Conservation (phyloP, 1,140 invertebrate genomes). For the Pogonomyrmex barbatus region DNA sequence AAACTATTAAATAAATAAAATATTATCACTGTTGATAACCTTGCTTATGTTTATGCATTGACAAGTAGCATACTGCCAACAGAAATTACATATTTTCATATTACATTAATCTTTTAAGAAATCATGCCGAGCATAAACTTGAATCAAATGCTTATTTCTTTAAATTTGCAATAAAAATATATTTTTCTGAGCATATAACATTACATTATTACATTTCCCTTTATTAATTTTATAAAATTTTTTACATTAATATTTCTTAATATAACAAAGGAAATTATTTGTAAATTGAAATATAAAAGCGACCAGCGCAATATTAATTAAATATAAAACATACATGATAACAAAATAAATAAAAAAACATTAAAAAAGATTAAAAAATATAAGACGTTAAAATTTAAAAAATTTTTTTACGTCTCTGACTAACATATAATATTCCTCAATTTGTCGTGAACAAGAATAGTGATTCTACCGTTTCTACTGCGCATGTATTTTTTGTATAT, state of each 20-base stretch:
- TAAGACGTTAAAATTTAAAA: not conserved
- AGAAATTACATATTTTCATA: not conserved
- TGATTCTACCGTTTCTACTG: slow-evolving; percentile 64
- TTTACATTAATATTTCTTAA: slow-evolving; percentile 6
- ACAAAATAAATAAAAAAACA: slow-evolving; percentile 4
- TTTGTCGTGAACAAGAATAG: slow-evolving; percentile 50
- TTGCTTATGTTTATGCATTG: slow-evolving; percentile 17
- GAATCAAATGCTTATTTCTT: not conserved
- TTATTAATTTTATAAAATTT: not conserved
- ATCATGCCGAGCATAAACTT: not conserved
- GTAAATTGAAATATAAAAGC: not conserved
- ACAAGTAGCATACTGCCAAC: not conserved
- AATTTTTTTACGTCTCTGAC: not conserved
- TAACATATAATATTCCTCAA: not conserved
- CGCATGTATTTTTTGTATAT: slow-evolving; percentile 76
- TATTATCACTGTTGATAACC: slow-evolving; percentile 4
- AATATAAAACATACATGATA: not conserved
- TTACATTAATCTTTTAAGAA: not conserved
- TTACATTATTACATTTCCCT: not conserved
- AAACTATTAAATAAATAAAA: slow-evolving; percentile 21
- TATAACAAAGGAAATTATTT: not conserved
- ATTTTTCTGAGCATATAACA: not conserved
- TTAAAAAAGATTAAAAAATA: not conserved
- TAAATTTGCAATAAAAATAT: slow-evolving; percentile 26
- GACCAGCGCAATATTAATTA: not conserved